Conservation (phyloP, 2,113 vertebrate species). For the Pitta sordida region DNA sequence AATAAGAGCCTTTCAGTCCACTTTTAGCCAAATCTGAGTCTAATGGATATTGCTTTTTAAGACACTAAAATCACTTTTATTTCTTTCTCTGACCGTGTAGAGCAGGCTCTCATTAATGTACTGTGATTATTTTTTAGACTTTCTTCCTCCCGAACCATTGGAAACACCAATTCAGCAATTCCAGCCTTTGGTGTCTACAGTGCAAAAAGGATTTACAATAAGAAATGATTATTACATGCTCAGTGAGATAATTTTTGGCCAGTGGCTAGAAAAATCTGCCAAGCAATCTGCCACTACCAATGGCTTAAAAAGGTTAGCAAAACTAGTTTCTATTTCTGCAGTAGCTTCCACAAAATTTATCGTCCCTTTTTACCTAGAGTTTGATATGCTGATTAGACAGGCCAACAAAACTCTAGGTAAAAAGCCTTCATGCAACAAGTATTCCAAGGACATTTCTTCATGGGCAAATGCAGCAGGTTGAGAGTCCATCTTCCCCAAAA, state of each 20-base stretch:
- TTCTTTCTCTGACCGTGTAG: slow-evolving; percentile 30
- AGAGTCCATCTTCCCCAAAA: slow-evolving; percentile 42
- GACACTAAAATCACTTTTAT: slow-evolving; percentile 43
- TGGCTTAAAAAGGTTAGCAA: background rate
- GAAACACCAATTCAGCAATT: slow-evolving; percentile 61
- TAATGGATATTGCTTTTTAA: slow-evolving; percentile 69
- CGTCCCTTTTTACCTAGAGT: background rate
- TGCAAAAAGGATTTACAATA: slow-evolving; percentile 31
- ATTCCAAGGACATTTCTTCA: slow-evolving; percentile 2
- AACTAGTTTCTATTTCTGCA: background rate
- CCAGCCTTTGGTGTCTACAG: background rate
- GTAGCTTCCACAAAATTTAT: background rate
- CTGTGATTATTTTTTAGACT: slow-evolving; percentile 25
- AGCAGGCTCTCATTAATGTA: slow-evolving; percentile 32
- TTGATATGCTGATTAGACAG: background rate
- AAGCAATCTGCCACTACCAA: background rate
- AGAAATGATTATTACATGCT: slow-evolving; percentile 5
- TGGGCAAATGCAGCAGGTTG: background rate
- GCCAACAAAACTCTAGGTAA: background rate
- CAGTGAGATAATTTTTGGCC: slow-evolving; percentile 31
- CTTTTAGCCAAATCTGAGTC: slow-evolving; percentile 54
- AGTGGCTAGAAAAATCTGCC: background rate
- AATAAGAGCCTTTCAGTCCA: slow-evolving; percentile 50
- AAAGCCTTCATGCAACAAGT: slow-evolving; percentile 2
- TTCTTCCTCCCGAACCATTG: background rate